Percentiles rank a stretch among this genome's conserved stretches.
Conservation (phyloP, 2,113 vertebrate genomes). For the Eulemur macaco region DNA sequence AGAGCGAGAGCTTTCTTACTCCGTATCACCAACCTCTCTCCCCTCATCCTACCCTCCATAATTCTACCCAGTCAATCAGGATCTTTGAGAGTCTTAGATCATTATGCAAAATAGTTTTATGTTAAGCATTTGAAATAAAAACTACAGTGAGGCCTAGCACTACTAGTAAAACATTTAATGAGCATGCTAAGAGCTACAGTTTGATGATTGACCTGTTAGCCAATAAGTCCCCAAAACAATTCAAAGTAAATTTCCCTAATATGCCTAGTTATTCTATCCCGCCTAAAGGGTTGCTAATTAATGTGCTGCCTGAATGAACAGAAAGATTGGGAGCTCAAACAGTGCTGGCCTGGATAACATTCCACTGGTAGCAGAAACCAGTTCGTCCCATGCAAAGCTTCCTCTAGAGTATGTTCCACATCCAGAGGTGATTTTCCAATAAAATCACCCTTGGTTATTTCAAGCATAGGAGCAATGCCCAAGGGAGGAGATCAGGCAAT, state of each 20-base stretch:
- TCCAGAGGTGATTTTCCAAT: slow-evolving; percentile 86
- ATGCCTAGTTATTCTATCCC: slow-evolving; percentile 81
- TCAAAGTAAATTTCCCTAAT: slow-evolving; percentile 84
- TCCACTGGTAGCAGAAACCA: slow-evolving; percentile 83
- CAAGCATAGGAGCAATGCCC: slow-evolving; percentile 80
- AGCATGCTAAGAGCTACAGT: slow-evolving; percentile 76
- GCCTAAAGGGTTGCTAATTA: slow-evolving; percentile 87
- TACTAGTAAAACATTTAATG: slow-evolving; percentile 80
- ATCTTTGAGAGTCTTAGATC: slow-evolving; percentile 19
- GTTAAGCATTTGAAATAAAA: slow-evolving; percentile 68
- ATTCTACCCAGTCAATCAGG: slow-evolving; percentile 2
- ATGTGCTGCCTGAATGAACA: slow-evolving; percentile 88
- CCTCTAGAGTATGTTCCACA: slow-evolving; percentile 83
- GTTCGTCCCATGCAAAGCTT: slow-evolving; percentile 84
- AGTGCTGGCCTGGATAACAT: slow-evolving; percentile 77
- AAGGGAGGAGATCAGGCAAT: slow-evolving; percentile 82
- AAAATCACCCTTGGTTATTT: slow-evolving; percentile 86
- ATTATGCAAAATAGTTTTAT: slow-evolving; percentile 67
- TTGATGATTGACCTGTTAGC: slow-evolving; percentile 82
- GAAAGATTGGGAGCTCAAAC: slow-evolving; percentile 85
- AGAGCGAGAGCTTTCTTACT: neutral
- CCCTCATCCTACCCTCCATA: neutral
- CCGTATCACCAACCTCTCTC: neutral
- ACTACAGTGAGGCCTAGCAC: slow-evolving; percentile 60
- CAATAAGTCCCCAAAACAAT: slow-evolving; percentile 83